Base-by-base conservation (phyloP, 1,140 invertebrate genomes). In the Heliconius himera region DNA sequence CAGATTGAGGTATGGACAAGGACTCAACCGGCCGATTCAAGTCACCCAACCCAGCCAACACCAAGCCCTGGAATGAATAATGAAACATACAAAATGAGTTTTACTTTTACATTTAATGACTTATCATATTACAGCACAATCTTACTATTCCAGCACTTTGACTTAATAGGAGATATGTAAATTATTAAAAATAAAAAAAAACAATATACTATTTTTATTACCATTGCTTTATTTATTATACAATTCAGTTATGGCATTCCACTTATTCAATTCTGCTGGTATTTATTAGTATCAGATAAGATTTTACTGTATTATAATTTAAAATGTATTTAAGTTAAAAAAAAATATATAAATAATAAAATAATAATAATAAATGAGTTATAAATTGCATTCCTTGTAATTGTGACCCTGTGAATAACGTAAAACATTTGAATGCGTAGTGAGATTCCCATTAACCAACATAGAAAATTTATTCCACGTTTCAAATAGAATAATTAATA, bases 11-110 rank as follows among this genome's bases (percentile, higher is more conserved):
- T 46, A 98, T 82, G 88, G 98, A 99, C 51, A 99, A 95, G 89
- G 98, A 97, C 82, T 99, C 98, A 36, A 98, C 98, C 72, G 99
- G 99, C 85, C 99, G 95, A 73, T 95, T 95, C 80, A 99, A 95
- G 95, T 99, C 99, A 87, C 98, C 97, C 74, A 99, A 95, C 60
- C 99, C 99, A 89, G 99, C 99, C 54, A 98, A 95, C 56, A 98
- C 97, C 76, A 98, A 95, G 38, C 97, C 96, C 97, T 98, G 90
- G 71, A 96, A 96, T 78, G 86, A 87, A 66, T 22, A 66, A 66
- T 66, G 60, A 66, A 66, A 66, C 60, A 66, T 26, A 66, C 60
- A 29, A 66, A 66, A 66, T 66, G 60, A 66, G 60, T 66, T 66
- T 66, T 26, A 29, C 2, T 46, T 46, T 3, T 46, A 26, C 54